These are phyloP conservation scores for Anas flavirostris DNA, from an alignment of 2,797 vertebrate genomes.

Conservation along the genomic window DNA sequence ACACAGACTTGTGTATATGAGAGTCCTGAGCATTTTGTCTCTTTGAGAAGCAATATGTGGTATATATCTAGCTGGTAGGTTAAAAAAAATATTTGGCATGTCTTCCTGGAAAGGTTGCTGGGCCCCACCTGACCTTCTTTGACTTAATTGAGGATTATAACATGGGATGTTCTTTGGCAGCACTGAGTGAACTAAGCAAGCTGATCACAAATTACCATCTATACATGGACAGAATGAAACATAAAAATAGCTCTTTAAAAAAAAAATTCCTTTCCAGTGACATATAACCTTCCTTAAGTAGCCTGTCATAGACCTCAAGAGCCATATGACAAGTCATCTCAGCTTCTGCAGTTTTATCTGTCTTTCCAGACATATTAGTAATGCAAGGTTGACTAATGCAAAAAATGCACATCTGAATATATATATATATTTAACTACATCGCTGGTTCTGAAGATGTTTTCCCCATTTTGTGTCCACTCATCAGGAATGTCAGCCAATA, in stretches of 20 bases:
- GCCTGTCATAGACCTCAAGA: not conserved
- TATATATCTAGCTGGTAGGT: not conserved
- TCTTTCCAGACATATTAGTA: not conserved
- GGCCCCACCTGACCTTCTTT: slow-evolving; percentile 39
- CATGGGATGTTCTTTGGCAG: slow-evolving; percentile 27
- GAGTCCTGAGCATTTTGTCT: not conserved
- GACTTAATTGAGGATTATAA: slow-evolving; percentile 45
- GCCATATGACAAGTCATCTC: not conserved
- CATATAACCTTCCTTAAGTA: not conserved
- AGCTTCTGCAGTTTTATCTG: not conserved
- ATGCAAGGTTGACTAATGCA: not conserved
- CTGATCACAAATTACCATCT: slow-evolving; percentile 18
- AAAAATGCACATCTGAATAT: not conserved
- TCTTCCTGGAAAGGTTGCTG: not conserved
- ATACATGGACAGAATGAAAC: not conserved
- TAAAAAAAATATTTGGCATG: not conserved
- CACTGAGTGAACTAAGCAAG: not conserved
- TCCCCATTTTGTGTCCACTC: not conserved
- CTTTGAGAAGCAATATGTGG: not conserved
- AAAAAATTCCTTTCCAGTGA: not conserved
- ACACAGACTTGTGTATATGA: not conserved
- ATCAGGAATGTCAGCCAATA: not conserved
- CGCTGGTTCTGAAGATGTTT: not conserved
- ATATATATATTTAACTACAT: not conserved
- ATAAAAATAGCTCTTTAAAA: slow-evolving; percentile 21